A percentile compares a stretch with the other conserved stretches of the same genome.
Evolutionary conservation across 2,888 invertebrate genomes (phyloP).

Genomic region (Chironomus riparius): DNA sequence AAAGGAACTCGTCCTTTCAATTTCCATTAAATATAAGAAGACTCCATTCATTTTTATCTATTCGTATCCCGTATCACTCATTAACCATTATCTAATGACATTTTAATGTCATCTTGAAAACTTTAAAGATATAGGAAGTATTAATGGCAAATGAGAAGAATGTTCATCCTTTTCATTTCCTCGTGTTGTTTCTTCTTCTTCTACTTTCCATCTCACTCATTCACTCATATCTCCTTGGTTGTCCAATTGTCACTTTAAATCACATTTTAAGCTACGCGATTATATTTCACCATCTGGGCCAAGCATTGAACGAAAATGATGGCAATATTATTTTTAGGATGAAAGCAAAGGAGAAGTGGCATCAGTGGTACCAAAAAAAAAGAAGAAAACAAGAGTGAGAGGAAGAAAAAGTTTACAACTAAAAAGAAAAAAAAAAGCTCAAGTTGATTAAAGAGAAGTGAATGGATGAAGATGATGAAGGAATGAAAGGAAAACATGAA

Average conservation of each 20-base stretch:
- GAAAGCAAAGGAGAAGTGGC: too few species aligned
- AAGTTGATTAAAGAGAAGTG: conserved; percentile 13
- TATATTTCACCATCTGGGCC: conserved; percentile 2
- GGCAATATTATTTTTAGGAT: too few species aligned
- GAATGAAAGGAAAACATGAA: background rate
- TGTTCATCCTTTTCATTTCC: background rate
- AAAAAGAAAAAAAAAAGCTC: background rate
- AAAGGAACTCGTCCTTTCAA: background rate
- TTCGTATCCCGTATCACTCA: background rate
- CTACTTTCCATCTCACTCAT: background rate
- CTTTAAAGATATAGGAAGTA: background rate
- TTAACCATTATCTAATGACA: conserved; percentile 1
- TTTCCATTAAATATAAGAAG: background rate
- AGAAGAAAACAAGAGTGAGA: background rate
- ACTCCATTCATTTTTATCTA: conserved; percentile 8
- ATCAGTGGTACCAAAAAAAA: background rate
- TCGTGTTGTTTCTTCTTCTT: background rate
- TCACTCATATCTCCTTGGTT: background rate
- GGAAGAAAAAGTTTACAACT: background rate
- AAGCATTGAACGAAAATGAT: background rate
- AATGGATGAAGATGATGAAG: background rate
- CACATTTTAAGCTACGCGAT: conserved; percentile 8
- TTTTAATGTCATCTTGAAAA: conserved; percentile 2
- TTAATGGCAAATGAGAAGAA: background rate
- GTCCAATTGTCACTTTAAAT: conserved; percentile 10